Evolutionary conservation across 1,140 invertebrate genomes (phyloP).

Genomic region (Pygmarrhopalites habei): DNA sequence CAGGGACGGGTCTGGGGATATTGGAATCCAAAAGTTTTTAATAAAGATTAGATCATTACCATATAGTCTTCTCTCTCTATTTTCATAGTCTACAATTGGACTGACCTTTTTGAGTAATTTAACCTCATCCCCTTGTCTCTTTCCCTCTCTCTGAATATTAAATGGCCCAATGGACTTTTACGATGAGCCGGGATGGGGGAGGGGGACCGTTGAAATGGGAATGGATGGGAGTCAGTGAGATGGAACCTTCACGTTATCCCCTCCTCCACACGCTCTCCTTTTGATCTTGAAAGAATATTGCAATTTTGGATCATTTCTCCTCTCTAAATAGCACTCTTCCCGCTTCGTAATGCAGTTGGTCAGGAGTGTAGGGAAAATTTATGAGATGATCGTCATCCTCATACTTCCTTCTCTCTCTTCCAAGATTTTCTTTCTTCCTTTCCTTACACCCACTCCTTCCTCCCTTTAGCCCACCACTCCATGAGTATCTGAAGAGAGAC

Average conservation of each 20-base stretch:
- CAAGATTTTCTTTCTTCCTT: background rate
- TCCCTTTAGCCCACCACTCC: too few species aligned
- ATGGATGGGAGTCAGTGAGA: too few species aligned
- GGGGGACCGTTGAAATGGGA: background rate
- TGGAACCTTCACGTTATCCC: too few species aligned
- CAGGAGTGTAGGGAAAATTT: slow-evolving; percentile 23
- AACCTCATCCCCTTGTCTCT: too few species aligned
- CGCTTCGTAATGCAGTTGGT: slow-evolving; percentile 18
- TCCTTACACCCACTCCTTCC: background rate
- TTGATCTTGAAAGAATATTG: slow-evolving; percentile 7
- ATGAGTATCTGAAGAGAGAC: too few species aligned
- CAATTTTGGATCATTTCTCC: slow-evolving; percentile 17
- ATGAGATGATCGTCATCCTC: slow-evolving; percentile 24
- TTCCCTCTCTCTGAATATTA: slow-evolving; percentile 13
- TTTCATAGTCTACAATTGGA: too few species aligned
- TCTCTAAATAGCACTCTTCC: slow-evolving; percentile 20
- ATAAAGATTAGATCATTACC: too few species aligned
- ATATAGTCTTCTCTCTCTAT: too few species aligned
- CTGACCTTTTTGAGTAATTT: too few species aligned
- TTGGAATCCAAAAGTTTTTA: too few species aligned
- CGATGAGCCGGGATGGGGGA: slow-evolving; percentile 3
- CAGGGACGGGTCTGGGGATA: too few species aligned
- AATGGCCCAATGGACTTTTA: slow-evolving; percentile 18
- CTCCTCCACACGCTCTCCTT: background rate
- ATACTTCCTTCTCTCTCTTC: background rate